A percentile compares a stretch with the other conserved stretches of the same genome.
phyloP scores from a whole-genome alignment of 2,797 vertebrate species.

The Megaceryle alcyon region DNA sequence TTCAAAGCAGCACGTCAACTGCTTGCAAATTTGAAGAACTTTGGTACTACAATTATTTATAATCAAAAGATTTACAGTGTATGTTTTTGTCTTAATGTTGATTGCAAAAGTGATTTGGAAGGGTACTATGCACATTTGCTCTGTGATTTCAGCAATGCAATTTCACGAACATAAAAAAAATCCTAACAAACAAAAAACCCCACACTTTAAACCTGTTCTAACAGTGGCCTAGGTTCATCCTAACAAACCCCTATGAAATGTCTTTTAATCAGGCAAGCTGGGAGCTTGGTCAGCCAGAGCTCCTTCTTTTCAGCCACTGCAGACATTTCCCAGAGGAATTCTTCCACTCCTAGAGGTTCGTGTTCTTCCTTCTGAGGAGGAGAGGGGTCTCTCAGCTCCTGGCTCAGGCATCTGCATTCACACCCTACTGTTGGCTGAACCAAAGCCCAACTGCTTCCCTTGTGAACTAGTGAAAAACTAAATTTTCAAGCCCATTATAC shows the following conservation, averaged over 20 bases:
- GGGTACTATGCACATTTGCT: background rate
- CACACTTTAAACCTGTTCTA: background rate
- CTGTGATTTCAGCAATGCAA: background rate
- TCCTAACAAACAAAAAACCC: fast-evolving
- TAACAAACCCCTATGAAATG: background rate
- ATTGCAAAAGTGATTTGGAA: background rate
- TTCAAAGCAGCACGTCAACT: background rate
- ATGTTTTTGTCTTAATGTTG: background rate
- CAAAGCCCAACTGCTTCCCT: background rate
- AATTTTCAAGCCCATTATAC: background rate
- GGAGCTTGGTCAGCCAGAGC: background rate
- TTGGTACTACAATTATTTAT: background rate
- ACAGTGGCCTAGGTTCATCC: background rate
- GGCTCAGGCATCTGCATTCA: background rate
- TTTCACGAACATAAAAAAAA: background rate
- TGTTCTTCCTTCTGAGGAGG: background rate
- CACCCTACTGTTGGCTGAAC: background rate
- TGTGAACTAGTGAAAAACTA: background rate
- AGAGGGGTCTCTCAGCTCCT: background rate
- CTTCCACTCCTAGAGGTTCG: background rate
- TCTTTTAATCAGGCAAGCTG: background rate
- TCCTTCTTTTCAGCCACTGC: background rate
- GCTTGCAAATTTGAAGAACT: background rate
- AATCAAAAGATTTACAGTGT: background rate
- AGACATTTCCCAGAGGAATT: background rate